Evolutionary conservation across 2,113 vertebrate species (phyloP).

Genomic region (Agelaius tricolor): DNA sequence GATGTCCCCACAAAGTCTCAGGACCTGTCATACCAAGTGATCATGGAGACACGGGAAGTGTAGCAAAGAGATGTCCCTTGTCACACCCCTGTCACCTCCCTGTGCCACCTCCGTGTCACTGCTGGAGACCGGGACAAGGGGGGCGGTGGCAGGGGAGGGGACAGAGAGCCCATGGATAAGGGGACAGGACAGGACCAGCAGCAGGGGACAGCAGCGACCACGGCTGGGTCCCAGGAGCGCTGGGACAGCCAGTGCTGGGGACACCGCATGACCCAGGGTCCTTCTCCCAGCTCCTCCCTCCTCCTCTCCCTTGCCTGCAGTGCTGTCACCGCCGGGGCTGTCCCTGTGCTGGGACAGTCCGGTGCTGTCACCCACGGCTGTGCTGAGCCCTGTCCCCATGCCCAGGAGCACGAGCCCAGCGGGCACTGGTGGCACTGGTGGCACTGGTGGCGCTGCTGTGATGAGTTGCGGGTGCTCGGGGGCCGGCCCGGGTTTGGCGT

Average conservation of each 20-base stretch:
- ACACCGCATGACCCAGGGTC: background rate
- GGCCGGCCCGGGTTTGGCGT: background rate
- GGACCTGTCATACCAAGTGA: background rate
- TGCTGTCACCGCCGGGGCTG: background rate
- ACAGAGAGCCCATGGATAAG: background rate
- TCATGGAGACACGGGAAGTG: accelerated
- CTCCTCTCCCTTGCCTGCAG: background rate
- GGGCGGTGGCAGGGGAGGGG: background rate
- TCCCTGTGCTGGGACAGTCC: background rate
- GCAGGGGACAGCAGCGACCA: background rate
- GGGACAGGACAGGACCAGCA: background rate
- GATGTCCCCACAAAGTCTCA: background rate
- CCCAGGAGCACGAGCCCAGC: no score
- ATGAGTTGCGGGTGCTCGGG: background rate
- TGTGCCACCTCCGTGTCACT: background rate
- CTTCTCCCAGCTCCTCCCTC: background rate
- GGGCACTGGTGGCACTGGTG: background rate
- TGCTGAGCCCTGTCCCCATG: background rate
- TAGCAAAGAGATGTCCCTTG: background rate
- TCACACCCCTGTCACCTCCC: background rate
- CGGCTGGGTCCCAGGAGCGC: background rate
- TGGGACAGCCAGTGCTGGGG: background rate
- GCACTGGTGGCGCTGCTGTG: background rate
- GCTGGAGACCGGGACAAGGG: background rate
- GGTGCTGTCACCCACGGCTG: background rate